These are phyloP conservation scores for Aspiorhynchus laticeps DNA, from an alignment of 2,113 vertebrate genomes.

Conservation along the genomic window DNA sequence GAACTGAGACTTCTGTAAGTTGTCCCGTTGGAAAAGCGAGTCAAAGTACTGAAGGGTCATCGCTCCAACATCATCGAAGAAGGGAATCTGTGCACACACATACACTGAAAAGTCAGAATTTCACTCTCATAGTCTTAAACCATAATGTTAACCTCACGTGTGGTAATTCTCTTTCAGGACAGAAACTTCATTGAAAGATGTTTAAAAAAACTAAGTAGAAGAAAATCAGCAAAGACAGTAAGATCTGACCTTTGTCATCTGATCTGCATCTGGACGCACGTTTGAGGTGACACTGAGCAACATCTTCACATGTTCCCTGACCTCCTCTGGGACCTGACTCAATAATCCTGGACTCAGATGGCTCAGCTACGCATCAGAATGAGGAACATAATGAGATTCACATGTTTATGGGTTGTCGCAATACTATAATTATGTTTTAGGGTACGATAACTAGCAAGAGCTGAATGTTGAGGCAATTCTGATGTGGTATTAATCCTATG, in stretches of 20 bases:
- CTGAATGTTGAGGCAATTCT: background rate
- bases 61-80: conserved; percentile 97
- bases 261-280: conserved; percentile 95
- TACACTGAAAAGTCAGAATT: background rate
- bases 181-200: background rate
- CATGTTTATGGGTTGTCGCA: background rate
- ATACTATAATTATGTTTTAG: background rate
- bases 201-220: background rate
- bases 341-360: conserved; percentile 84
- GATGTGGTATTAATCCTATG: background rate
- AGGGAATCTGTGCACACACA: conserved; percentile 83
- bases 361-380: conserved; percentile 80
- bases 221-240: background rate
- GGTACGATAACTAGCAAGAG: background rate
- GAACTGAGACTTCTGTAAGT: conserved; percentile 98
- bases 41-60: conserved; percentile 97
- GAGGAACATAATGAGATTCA: background rate
- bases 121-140: background rate
- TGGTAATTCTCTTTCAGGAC: background rate
- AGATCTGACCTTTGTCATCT: conserved; percentile 93
- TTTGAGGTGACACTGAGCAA: conserved; percentile 90
- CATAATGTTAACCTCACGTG: background rate
- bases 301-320: conserved; percentile 92
- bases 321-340: conserved; percentile 89
- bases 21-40: conserved; percentile 97